Conservation (phyloP, 2,888 invertebrate genomes). For the Lymantria dispar region DNA sequence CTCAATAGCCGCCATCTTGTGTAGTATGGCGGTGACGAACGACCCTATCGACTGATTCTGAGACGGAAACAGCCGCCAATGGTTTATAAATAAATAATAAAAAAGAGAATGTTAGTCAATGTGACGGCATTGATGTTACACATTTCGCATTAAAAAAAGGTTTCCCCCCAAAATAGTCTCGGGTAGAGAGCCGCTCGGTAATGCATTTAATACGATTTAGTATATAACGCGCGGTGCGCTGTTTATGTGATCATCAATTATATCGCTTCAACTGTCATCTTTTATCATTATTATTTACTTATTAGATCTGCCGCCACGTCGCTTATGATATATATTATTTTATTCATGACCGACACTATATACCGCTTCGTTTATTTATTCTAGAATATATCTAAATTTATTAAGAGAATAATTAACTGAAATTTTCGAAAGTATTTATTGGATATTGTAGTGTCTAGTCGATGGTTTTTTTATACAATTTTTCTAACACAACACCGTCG, state of each 20-base stretch:
- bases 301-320: slow-evolving; percentile 67
- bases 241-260: slow-evolving; percentile 63
- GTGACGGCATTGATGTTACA: slow-evolving; percentile 59
- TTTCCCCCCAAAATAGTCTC: slow-evolving; percentile 35
- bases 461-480: slow-evolving; percentile 55
- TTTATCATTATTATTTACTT: slow-evolving; percentile 25
- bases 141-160: slow-evolving; percentile 60
- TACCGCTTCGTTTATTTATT: slow-evolving; percentile 71
- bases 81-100: slow-evolving; percentile 51
- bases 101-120: slow-evolving; percentile 70
- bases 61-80: slow-evolving; percentile 60
- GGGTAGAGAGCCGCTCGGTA: slow-evolving; percentile 40
- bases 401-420: slow-evolving; percentile 41
- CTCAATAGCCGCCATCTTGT: slow-evolving; percentile 52
- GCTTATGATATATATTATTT: slow-evolving; percentile 55
- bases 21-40: slow-evolving; percentile 63
- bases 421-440: slow-evolving; percentile 60
- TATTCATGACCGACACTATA: slow-evolving; percentile 52
- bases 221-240: slow-evolving; percentile 40
- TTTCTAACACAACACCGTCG: slow-evolving; percentile 35
- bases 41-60: slow-evolving; percentile 69
- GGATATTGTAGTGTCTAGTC: slow-evolving; percentile 74
- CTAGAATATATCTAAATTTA: slow-evolving; percentile 52
- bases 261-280: slow-evolving; percentile 14
- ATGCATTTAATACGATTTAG: slow-evolving; percentile 61